A percentile compares a stretch with the other conserved stretches of the same genome.
Evolutionary conservation across 2,888 invertebrate species (phyloP).

Genomic region (Teinopalpus imperialis): DNA sequence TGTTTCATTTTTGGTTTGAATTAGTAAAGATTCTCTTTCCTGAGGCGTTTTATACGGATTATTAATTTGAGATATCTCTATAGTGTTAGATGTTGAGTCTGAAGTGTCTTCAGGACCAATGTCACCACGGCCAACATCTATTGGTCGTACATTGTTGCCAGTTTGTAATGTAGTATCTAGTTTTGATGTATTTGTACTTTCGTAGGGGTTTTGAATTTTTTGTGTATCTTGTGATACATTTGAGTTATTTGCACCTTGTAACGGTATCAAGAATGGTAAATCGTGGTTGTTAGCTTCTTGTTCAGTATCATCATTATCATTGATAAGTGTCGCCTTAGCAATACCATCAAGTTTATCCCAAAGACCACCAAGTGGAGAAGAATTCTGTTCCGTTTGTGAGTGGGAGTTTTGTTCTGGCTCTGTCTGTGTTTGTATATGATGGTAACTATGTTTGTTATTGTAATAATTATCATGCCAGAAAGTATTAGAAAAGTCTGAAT

Average conservation of each 20-base stretch:
- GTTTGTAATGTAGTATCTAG: constrained; percentile 16
- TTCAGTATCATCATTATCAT: constrained; percentile 7
- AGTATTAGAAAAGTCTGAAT: neutral
- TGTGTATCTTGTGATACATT: neutral
- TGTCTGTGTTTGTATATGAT: constrained; percentile 16
- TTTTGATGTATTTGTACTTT: neutral
- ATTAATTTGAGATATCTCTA: constrained; percentile 18
- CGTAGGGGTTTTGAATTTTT: neutral
- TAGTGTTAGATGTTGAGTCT: too few relatives aligned
- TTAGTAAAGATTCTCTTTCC: constrained; percentile 41
- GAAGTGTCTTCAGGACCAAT: constrained; percentile 45
- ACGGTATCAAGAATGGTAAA: neutral
- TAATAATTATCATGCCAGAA: neutral
- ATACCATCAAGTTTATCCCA: constrained; percentile 30
- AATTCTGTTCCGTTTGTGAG: constrained; percentile 12
- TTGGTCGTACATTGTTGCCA: constrained; percentile 23
- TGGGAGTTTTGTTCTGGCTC: neutral
- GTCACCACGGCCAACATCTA: constrained; percentile 48
- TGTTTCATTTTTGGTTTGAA: constrained; percentile 25
- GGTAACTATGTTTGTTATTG: neutral
- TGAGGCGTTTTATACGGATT: constrained; percentile 35
- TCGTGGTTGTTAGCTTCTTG: constrained; percentile 6
- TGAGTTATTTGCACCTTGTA: neutral
- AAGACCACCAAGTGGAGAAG: constrained; percentile 23
- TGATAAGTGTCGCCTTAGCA: constrained; percentile 18